Conservation (phyloP, 1,140 invertebrate species). For the Chironomus tepperi region DNA sequence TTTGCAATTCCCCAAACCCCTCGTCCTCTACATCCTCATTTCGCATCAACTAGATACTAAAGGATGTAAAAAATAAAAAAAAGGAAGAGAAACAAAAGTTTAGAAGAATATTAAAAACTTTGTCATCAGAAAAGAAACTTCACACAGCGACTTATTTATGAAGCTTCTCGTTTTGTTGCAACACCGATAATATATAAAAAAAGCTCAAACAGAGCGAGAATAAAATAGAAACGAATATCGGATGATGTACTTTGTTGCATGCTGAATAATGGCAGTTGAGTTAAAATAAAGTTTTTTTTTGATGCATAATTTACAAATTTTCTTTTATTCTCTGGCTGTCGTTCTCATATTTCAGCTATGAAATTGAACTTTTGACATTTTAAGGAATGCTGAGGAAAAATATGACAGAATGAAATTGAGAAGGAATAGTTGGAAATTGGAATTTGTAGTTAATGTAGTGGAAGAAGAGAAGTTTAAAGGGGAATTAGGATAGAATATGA, state of each 20-base stretch:
- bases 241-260: conserved; percentile 12
- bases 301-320: not conserved
- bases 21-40: not conserved
- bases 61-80: too few species aligned
- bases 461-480: too few species aligned
- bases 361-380: too few species aligned
- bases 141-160: conserved; percentile 12
- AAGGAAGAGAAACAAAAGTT: not conserved
- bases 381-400: too few species aligned
- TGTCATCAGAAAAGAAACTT: not conserved
- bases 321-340: too few species aligned
- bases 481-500: too few species aligned
- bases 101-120: conserved; percentile 12
- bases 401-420: too few species aligned
- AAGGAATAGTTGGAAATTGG: too few species aligned
- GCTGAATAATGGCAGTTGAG: not conserved
- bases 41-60: not conserved
- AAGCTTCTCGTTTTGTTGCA: conserved; percentile 3
- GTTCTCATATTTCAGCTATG: too few species aligned
- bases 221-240: not conserved
- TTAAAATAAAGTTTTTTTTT: not conserved
- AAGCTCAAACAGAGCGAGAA: not conserved
- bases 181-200: not conserved
- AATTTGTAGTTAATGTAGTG: too few species aligned
- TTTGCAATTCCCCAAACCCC: too few species aligned